Evolutionary conservation across 2,888 invertebrate species (phyloP), one percentile per base, ranked within the genome.

Genomic region (Amphipyra berbera): DNA sequence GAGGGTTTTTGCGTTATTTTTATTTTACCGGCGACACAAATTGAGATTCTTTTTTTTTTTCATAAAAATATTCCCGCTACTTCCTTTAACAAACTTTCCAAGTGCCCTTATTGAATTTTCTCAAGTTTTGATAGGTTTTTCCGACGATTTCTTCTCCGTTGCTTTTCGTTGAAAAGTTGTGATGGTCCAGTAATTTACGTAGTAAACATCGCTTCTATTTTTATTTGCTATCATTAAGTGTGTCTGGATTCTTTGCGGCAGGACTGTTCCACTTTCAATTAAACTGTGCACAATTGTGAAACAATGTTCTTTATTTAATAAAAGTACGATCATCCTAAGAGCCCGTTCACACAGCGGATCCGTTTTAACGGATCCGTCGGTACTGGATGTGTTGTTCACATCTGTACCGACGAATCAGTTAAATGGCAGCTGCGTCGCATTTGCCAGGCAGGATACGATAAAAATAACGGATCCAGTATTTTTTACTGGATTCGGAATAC

Each of bases 71-170:
- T 92, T 90, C 90, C 85, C 79, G 90, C 90, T 92, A 91, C 92
- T 90, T 89, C 88, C 89, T 89, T 91, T 91, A 92, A 91, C 91
- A 92, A 94, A 94, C 90, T 94, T 93, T 86, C 88, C 85, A 93
- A 94, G 92, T 94, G 92, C 88, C 92, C 88, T 94, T 94, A 94
- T 94, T 94, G 93, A 94, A 94, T 94, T 94, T 93, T 90, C 93
- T 89, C 90, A 93, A 94, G 91, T 94, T 94, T 93, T 94, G 94
- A 94, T 94, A 94, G 94, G 94, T 94, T 91, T 94, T 92, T 91
- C 90, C 92, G 89, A 85, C 91, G 90, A 92, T 92, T 92, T 89
- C 88, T 89, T 82, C 85, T 87, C 85, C 89, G 92, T 91, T 87
- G 90, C 87, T 87, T 85, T 88, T 86, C 83, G 82, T 76, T 78